Base-by-base conservation (phyloP, 2,888 invertebrate genomes). In the Eupithecia subumbrata region DNA sequence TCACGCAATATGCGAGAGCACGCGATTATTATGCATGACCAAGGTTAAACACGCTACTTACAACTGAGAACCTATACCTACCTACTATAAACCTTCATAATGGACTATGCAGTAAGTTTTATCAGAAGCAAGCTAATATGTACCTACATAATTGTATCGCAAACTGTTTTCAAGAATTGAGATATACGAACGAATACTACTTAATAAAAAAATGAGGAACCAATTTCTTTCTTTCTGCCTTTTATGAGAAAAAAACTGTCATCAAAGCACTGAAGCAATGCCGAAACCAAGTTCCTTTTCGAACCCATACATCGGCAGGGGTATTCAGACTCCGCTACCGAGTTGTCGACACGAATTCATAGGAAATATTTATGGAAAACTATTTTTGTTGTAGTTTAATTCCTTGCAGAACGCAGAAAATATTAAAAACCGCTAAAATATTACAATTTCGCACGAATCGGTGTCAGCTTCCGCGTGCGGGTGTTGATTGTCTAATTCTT, bases 1-100 rank as follows among this genome's bases (percentile, higher is more conserved):
- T 52, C 76, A 78, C 74, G 76, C 76, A 40, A 76, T 74, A 66
- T 45, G 63, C 72, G 66, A 72, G 69, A 72, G 64, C 74, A 77
- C 74, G 74, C 77, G 52, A 76, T 71, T 40, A 67, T 67, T 66
- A 69, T 60, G 45, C 72, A 72, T 52, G 48, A 69, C 64, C 73
- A 72, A 66, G 48, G 56, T 48, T 70, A 40, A 56, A 69, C 70
- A 70, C 74, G 71, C 73, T 64, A 71, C 64, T 72, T 60, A 71
- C 63, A 71, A 68, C 68, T 68, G 60, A 37, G 63, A 66, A 71
- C 70, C 63, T n/a, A 69, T 37, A 37, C 37, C 34, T 69, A 40
- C 30, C 18, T 52, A 67, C 18, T 22, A 22, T 11, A n/a, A 22
- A 56, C 52, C 52, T 60, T 67, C 25, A 43, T 43, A 56, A 45